phyloP scores from a whole-genome alignment of 2,888 invertebrate species.

The Polietes domitor region DNA sequence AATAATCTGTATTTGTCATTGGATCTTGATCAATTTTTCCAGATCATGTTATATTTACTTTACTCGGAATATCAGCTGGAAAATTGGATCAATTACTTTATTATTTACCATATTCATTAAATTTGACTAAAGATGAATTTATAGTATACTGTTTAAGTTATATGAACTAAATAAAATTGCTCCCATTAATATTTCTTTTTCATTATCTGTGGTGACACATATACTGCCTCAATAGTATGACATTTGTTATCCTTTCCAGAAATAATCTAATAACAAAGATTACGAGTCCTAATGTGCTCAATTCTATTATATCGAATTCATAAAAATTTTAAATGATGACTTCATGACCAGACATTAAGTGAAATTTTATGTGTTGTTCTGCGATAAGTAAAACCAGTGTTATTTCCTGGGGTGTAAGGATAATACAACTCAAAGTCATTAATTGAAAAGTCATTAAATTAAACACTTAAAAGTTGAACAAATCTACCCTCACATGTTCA shows the following conservation, averaged over 20 bases:
- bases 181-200: too few relatives aligned
- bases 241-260: neutral
- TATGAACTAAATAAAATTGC: too few relatives aligned
- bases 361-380: constrained; percentile 2
- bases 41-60: too few relatives aligned
- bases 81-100: too few relatives aligned
- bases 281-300: neutral
- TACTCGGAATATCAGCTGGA: too few relatives aligned
- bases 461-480: constrained; percentile 54
- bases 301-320: constrained; percentile 5
- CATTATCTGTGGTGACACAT: too few relatives aligned
- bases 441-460: constrained; percentile 62
- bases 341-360: constrained; percentile 17
- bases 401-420: constrained; percentile 11
- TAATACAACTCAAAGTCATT: constrained; percentile 36
- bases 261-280: neutral
- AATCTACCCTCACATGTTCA: constrained; percentile 26
- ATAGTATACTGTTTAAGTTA: too few relatives aligned
- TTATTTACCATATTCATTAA: too few relatives aligned
- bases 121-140: too few relatives aligned
- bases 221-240: neutral
- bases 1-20: too few relatives aligned
- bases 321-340: constrained; percentile 5
- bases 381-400: constrained; percentile 25
- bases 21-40: too few relatives aligned